Base-by-base conservation (phyloP, 2,113 vertebrate species). In the Crotalus viridis region DNA sequence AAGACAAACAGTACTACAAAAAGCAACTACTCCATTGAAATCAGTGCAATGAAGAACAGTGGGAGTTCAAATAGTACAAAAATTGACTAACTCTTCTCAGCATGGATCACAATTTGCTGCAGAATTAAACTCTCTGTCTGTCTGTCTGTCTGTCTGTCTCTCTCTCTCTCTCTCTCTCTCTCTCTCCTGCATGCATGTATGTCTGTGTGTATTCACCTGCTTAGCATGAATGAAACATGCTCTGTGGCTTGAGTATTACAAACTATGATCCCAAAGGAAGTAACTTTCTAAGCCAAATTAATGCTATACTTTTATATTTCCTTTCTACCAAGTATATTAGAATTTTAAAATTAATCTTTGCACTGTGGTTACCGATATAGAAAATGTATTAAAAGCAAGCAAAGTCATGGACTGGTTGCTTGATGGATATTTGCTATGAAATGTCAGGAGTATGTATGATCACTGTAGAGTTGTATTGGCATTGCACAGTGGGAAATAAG, bases 21-120 rank as follows among this genome's bases (percentile, higher is more conserved):
- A 92, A 85, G n/a, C 46, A n/a, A 95, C 92, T 81, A 64, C 56
- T 54, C 55, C 6, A 28, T 61, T 90, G n/a, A 28, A 92, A 87
- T 61, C 91, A 93, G 90, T 24, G 69, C 51, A 88, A 33, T 90
- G 91, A 87, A 95, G 93, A 74, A 90, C 24, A 93, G 54, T 54
- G 12, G 61, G 24, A 59, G 22, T 56, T 24, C 43, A 48, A 21
- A n/a, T 88, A 64, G 87, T 39, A 43, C 24, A 69, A 10, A 56
- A 54, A 91, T 94, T 90, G 33, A 55, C 94, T 96, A 93, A 88
- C 0, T 3, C 0, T 33, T 69, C 85, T 89, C 54, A 91, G 3
- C 0, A 22, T 26, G 5, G 0, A 48, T 89, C 33, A 57, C 48
- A 39, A 81, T 90, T 92, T 92, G 13, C 54, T 88, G 1, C n/a